Evolutionary conservation across 2,888 invertebrate species (phyloP).

Genomic region (Amiota communis): DNA sequence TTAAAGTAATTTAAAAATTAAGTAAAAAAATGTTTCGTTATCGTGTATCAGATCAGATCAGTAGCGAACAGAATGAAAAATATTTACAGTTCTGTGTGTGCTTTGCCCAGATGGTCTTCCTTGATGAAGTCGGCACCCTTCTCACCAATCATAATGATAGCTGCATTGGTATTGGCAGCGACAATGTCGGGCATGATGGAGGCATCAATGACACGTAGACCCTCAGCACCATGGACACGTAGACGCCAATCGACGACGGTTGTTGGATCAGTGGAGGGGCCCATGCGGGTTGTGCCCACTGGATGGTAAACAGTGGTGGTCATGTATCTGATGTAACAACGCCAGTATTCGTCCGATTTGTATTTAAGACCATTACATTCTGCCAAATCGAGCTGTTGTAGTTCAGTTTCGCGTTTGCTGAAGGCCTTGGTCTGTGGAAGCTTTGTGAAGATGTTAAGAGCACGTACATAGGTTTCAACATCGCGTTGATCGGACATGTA

Average conservation of each 20-base stretch:
- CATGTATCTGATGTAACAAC: conserved; percentile 86
- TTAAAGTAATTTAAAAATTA: conserved; percentile 25
- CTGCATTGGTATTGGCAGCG: conserved; percentile 78
- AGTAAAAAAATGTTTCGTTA: conserved; percentile 24
- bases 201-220: conserved; percentile 78
- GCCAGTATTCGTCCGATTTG: conserved; percentile 89
- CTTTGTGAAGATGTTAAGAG: conserved; percentile 66
- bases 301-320: conserved; percentile 86
- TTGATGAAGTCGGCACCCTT: conserved; percentile 80
- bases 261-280: conserved; percentile 72
- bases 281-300: conserved; percentile 79
- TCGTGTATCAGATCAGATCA: conserved; percentile 41
- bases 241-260: conserved; percentile 77
- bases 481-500: conserved; percentile 77
- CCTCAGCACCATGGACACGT: conserved; percentile 75
- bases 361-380: conserved; percentile 82
- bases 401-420: conserved; percentile 68
- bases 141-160: conserved; percentile 79
- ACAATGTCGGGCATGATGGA: conserved; percentile 80
- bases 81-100: conserved; percentile 50
- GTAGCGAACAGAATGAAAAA: neutral
- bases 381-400: conserved; percentile 82
- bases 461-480: conserved; percentile 68
- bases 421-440: conserved; percentile 73
- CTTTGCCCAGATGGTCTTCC: conserved; percentile 63